Evolutionary conservation across 2,888 invertebrate genomes (phyloP).

Genomic region (Cistogaster globosa): DNA sequence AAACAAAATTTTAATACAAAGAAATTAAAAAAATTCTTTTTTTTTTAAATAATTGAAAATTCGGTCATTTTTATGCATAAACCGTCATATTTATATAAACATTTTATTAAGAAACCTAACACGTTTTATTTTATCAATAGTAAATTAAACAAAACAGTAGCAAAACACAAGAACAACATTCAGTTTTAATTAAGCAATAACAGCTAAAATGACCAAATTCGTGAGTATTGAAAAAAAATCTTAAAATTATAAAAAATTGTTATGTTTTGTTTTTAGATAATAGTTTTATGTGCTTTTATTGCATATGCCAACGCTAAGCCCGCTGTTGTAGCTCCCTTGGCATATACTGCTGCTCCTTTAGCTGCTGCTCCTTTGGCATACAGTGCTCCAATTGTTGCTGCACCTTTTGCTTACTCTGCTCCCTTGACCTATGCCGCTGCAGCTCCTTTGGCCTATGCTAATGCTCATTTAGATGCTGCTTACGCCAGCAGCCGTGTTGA

Average conservation of each 20-base stretch:
- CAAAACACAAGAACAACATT: conserved; percentile 2
- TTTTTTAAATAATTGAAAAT: too few relatives aligned
- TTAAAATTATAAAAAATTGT: too few relatives aligned
- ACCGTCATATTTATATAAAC: conserved; percentile 8
- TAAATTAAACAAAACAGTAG: conserved; percentile 12
- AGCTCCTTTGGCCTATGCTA: conserved; percentile 62
- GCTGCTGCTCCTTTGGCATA: conserved; percentile 75
- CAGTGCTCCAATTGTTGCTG: conserved; percentile 14
- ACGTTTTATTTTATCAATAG: conserved; percentile 15
- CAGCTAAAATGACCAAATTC: conserved; percentile 45
- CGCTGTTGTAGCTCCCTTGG: conserved; percentile 72
- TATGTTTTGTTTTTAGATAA: conserved; percentile 31
- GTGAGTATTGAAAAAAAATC: conserved; percentile 33
- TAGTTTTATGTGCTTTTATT: conserved; percentile 77
- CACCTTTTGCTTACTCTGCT: conserved; percentile 62
- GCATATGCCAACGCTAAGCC: conserved; percentile 78
- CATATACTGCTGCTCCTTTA: conserved; percentile 63
- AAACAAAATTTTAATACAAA: neutral
- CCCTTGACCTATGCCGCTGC: conserved; percentile 50
- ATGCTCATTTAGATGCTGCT: conserved; percentile 65
- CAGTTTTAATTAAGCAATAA: conserved; percentile 35
- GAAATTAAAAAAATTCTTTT: neutral
- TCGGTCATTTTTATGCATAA: neutral
- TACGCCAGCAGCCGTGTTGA: conserved; percentile 64
- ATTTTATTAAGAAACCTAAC: conserved; percentile 11